Conservation (phyloP, 2,113 vertebrate species). For the Lamprotornis superbus region DNA sequence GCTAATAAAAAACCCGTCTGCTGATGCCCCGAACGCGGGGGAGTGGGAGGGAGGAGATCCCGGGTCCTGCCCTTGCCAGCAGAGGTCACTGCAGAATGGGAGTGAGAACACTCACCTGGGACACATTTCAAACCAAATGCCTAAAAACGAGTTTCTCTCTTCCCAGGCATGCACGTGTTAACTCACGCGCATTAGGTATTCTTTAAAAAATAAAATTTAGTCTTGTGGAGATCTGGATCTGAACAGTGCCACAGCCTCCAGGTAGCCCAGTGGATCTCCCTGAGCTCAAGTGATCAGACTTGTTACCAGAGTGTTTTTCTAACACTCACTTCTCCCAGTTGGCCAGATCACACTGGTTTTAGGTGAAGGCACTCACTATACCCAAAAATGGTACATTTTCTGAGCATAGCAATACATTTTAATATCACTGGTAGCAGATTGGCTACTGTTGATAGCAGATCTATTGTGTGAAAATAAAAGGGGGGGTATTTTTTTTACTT, state of each 20-base stretch:
- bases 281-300: not conserved
- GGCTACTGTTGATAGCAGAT: not conserved
- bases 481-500: not conserved
- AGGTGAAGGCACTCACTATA: not conserved
- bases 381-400: not conserved
- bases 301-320: fast-evolving
- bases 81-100: constrained; percentile 69
- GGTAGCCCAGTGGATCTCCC: not conserved
- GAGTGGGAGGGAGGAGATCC: not conserved
- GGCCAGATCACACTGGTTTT: not conserved
- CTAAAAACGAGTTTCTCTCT: not conserved
- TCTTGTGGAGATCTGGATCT: not conserved
- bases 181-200: not conserved
- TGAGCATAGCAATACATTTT: not conserved
- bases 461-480: not conserved
- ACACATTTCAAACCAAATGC: not conserved
- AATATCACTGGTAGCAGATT: not conserved
- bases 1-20: not conserved
- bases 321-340: fast-evolving
- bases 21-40: not conserved
- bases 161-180: not conserved
- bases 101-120: not conserved
- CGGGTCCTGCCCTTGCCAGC: constrained; percentile 38
- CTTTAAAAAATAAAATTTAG: no score
- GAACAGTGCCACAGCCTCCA: not conserved